Evolutionary conservation across 1,140 invertebrate species (phyloP), one percentile per base, ranked within the genome.

Genomic region (Gonatopus flavifemur): DNA sequence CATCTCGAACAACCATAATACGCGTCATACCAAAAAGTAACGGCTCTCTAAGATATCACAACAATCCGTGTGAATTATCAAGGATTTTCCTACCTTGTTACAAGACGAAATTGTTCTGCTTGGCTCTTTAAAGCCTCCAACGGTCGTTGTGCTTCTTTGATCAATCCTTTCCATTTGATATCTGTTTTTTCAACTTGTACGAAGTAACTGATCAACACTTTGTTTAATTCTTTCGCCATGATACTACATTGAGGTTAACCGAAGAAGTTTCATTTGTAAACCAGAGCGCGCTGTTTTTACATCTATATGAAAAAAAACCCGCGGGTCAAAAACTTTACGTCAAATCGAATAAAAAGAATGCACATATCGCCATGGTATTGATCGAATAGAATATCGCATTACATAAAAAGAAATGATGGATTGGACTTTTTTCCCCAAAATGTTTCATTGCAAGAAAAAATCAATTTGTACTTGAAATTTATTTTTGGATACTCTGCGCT

Each of bases 171-270:
- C 66, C 69, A 71, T 24, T 66, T 69, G 3, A 40, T 44, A 3
- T 69, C 49, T 2, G 54, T 33, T 24, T 48, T 64, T 16, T 59
- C 56, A 3, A 73, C 13, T 4, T 62, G 60, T 1, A 55, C 42
- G 42, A 61, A 75, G 44, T 67, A 75, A 35, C 57, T 55, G 2
- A 60, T 49, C n/a, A 72, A 49, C 44, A 47, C 50, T 54, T 57
- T 66, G 8, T 62, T 52, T 5, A 71, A 42, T 37, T 66, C 47
- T n/a, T 19, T 50, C 15, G 47, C 33, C 47, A 54, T 54, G 16
- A 0, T 10, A 15, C 9, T 30, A 2, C 9, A 13, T 25, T 20
- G 32, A 52, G 51, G 45, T 52, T 52, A 48, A 33, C 9, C 32
- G 15, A 6, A 9, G 24, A 22, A 13, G 16, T 2, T 9, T 12